Evolutionary conservation across 2,888 invertebrate genomes (phyloP), one percentile per base, ranked within the genome.

Genomic region (Nudaria mundana): DNA sequence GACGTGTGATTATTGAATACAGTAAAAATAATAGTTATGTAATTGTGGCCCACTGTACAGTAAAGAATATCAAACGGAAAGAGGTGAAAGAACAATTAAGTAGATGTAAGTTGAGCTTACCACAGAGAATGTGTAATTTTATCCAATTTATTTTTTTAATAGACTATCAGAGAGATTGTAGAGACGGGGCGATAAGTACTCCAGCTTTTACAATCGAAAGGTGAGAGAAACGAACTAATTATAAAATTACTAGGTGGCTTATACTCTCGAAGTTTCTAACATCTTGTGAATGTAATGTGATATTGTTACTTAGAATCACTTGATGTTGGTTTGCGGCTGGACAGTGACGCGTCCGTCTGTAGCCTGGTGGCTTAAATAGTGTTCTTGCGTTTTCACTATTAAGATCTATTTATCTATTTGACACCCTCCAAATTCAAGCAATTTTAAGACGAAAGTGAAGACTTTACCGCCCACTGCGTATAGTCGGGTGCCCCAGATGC

Each of bases 111-210:
- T 76, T 70, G 66, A 74, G 61, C 56, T 49, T 58, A 52, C 31
- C 22, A 32, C 40, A 44, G 62, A 63, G 71, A 74, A 79, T 76
- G 71, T 78, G 75, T 82, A 80, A 82, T 81, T 81, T 72, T 65
- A 76, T 76, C 72, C 67, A 77, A 81, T 81, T 76, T 71, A 54
- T 65, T 67, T 73, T 68, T 66, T 59, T 56, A 43, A 24, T 30
- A 16, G n/a, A n/a, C n/a, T n/a, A n/a, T n/a, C n/a, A n/a, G n/a
- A n/a, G n/a, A n/a, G n/a, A n/a, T n/a, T n/a, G 8, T 16, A 15
- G 29, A 32, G 23, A 24, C 5, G 35, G 26, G 28, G 47, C 45
- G 45, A 28, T 57, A 57, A 54, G 30, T 45, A 45, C 20, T 10
- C 11, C n/a, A 22, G 30, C 41, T 45, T 37, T 53, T 46, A 48